phyloP scores from a whole-genome alignment of 2,113 vertebrate genomes.

The Sclerurus mexicanus region DNA sequence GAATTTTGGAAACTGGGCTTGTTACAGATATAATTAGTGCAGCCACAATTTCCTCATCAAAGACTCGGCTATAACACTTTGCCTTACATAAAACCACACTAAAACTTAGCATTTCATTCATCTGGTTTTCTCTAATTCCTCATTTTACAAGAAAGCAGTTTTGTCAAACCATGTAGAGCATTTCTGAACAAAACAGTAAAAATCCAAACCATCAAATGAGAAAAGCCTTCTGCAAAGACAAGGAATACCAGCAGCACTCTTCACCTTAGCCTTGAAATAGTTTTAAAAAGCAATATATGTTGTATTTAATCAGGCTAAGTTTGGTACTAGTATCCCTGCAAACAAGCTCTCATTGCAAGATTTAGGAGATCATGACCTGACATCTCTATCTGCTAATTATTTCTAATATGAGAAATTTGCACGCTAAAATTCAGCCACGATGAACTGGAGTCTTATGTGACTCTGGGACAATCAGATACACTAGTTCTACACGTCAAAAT shows the following conservation, averaged over 20 bases:
- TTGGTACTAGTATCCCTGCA: not conserved
- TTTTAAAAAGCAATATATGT: not conserved
- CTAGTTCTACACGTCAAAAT: not conserved
- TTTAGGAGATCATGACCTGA: not conserved
- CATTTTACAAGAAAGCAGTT: not conserved
- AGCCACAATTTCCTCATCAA: not conserved
- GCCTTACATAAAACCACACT: not conserved
- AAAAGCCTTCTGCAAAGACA: slow-evolving; percentile 18
- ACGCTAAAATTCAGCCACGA: not conserved
- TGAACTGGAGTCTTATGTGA: not conserved
- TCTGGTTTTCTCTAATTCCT: not conserved
- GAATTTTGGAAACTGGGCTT: not conserved
- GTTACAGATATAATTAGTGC: not conserved
- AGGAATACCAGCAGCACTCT: slow-evolving; percentile 9
- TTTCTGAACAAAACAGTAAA: slow-evolving; percentile 16
- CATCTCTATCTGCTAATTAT: not conserved
- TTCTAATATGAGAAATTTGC: not conserved
- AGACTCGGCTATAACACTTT: not conserved
- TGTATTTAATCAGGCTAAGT: not conserved
- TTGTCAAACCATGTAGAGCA: not conserved
- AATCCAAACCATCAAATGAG: slow-evolving; percentile 1
- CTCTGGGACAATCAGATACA: fast-evolving
- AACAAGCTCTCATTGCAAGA: not conserved
- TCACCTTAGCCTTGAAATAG: not conserved
- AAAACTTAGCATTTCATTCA: not conserved